Evolutionary conservation across 2,113 vertebrate genomes (phyloP).

Genomic region (Tetrao urogallus): DNA sequence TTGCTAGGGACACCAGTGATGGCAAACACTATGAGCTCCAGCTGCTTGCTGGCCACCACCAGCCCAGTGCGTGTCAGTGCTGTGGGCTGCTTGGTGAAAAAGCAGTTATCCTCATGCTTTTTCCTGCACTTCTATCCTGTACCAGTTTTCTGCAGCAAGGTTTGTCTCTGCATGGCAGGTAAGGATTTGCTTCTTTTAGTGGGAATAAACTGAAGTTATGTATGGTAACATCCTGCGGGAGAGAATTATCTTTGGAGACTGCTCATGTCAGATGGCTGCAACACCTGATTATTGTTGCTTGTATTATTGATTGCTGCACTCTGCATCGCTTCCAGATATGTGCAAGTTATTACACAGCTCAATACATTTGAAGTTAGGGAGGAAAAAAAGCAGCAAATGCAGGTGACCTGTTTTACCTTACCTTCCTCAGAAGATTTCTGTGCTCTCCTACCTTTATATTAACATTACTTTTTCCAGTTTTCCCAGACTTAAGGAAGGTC

Average conservation of each 20-base stretch:
- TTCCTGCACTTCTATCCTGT: neutral
- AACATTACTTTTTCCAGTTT: conserved; percentile 1
- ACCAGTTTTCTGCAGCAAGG: neutral
- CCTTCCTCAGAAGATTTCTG: neutral
- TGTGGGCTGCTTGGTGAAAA: neutral
- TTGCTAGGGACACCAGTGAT: neutral
- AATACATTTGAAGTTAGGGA: conserved; percentile 38
- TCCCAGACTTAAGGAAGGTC: neutral
- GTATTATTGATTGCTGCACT: conserved; percentile 65
- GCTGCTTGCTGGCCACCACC: neutral
- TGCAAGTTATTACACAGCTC: conserved; percentile 68
- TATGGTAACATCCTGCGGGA: conserved; percentile 50
- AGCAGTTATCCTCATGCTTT: neutral
- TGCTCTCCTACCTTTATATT: neutral
- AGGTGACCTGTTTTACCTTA: neutral
- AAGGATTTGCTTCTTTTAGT: conserved; percentile 3
- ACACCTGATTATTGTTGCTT: conserved; percentile 59
- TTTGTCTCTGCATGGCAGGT: neutral
- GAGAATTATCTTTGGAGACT: conserved; percentile 65
- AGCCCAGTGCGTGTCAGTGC: neutral
- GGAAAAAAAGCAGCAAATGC: neutral
- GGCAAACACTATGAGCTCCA: neutral
- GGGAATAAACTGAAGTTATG: conserved; percentile 46
- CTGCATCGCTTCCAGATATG: conserved; percentile 55
- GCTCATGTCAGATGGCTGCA: conserved; percentile 56